Base-by-base conservation (phyloP, 2,797 vertebrate genomes). In the Squalus acanthias region DNA sequence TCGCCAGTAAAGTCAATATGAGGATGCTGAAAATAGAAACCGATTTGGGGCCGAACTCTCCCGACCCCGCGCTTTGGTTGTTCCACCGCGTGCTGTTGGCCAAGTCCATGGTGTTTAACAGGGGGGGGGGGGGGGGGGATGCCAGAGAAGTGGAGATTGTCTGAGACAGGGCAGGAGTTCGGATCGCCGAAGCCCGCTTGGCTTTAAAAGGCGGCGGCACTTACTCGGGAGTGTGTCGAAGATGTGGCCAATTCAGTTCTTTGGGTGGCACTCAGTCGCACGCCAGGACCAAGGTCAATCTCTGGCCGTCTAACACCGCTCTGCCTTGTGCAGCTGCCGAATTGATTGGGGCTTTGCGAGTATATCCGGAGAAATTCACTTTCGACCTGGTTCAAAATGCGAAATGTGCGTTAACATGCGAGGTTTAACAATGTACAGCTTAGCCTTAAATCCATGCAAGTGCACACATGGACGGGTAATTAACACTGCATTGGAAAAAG, bases 1-100 rank as follows among this genome's bases (percentile, higher is more conserved):
- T 98, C 26, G 98, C 99, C 96, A 99, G 96, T 70, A 99, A 96
- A 1, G 98, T 98, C 50, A 99, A 98, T 0, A 98, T 98, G 1
- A 99, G 98, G 96, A 99, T 99, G 0, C 98, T 98, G 97, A 99
- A 99, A 63, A 99, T 97, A 0, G 99, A 99, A 93, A 98, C 98
- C 0, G 97, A 98, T 0, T 97, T 53, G 9, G 26, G 96, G 12
- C 97, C 97, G 24, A 98, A 96, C 96, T 95, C 94, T 0, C 39
- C 94, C 69, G 22, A 12, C 0, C 39, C 22, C 9, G 8, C 39
- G 3, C 69, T 95, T 26, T 46, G 26, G 69, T 95, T 95, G 4
- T 17, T 7, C 70, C 94, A 95, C 12, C 2, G 3, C 0, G 92
- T 50, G 70, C 15, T 15, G 39, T 72, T 95, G 67, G 8, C 10